Conservation (phyloP, 2,113 vertebrate genomes). For the Agelaius tricolor region DNA sequence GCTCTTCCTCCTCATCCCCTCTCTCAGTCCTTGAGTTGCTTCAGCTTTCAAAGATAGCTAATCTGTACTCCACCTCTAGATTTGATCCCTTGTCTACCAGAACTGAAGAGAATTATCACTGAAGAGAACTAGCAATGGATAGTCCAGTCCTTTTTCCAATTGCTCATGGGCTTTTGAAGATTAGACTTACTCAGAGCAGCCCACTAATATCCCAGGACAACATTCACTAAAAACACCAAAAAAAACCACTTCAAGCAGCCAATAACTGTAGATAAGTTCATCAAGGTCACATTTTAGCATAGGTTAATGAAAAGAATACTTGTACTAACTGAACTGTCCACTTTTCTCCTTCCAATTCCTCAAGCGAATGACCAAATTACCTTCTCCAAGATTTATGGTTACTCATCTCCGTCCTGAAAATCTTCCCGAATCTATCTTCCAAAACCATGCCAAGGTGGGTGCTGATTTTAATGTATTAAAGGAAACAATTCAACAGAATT, state of each 20-base stretch:
- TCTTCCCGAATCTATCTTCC: slow-evolving; percentile 35
- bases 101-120: neutral
- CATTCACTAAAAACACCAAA: neutral
- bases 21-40: neutral
- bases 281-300: neutral
- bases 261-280: neutral
- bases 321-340: neutral
- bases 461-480: neutral
- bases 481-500: neutral
- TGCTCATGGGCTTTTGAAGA: neutral
- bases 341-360: neutral
- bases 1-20: neutral
- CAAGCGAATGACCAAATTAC: slow-evolving; percentile 5
- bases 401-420: slow-evolving; percentile 30
- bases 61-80: neutral
- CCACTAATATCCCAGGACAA: neutral
- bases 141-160: neutral
- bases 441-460: slow-evolving; percentile 47
- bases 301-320: neutral
- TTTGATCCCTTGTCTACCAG: neutral
- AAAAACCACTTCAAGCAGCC: neutral
- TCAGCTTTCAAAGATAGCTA: neutral
- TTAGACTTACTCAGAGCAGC: neutral
- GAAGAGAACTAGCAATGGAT: neutral
- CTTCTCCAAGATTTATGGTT: slow-evolving; percentile 10